These are phyloP conservation scores for Aradus depressus DNA, from an alignment of 2,888 invertebrate species.

Conservation along the genomic window DNA sequence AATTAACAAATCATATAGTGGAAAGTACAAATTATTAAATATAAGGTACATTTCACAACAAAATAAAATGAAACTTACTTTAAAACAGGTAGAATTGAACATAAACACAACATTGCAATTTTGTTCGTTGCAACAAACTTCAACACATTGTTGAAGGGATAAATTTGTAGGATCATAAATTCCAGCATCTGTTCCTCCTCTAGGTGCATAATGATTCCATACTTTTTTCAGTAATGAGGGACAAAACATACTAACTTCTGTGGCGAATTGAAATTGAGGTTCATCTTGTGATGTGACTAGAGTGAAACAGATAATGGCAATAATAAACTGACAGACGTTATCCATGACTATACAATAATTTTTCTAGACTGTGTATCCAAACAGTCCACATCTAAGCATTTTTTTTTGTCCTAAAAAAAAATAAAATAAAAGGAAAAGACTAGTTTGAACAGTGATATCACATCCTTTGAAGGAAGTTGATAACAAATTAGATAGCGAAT, in stretches of 20 bases:
- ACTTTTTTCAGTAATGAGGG: slow-evolving; percentile 6
- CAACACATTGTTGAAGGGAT: slow-evolving; percentile 9
- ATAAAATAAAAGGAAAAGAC: no score
- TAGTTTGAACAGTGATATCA: no score
- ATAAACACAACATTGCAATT: slow-evolving; percentile 70
- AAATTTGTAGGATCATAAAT: slow-evolving; percentile 1
- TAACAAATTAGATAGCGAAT: no score
- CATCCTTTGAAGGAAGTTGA: no score
- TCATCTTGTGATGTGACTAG: no score
- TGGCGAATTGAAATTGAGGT: slow-evolving; percentile 3
- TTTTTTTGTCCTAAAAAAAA: no score
- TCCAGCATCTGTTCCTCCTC: slow-evolving; percentile 3
- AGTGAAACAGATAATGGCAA: no score
- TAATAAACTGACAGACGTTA: no score
- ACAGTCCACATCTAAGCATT: no score
- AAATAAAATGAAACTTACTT: slow-evolving; percentile 44
- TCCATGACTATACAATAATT: no score
- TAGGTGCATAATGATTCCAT: slow-evolving; percentile 4
- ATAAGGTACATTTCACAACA: no score
- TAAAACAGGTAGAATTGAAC: slow-evolving; percentile 62
- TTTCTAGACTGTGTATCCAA: no score
- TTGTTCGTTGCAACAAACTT: slow-evolving; percentile 48
- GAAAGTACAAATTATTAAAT: not conserved
- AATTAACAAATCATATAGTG: not conserved
- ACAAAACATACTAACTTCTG: slow-evolving; percentile 2